These are phyloP conservation scores for Uloborus diversus DNA, from an alignment of 1,140 invertebrate genomes.

Conservation along the genomic window DNA sequence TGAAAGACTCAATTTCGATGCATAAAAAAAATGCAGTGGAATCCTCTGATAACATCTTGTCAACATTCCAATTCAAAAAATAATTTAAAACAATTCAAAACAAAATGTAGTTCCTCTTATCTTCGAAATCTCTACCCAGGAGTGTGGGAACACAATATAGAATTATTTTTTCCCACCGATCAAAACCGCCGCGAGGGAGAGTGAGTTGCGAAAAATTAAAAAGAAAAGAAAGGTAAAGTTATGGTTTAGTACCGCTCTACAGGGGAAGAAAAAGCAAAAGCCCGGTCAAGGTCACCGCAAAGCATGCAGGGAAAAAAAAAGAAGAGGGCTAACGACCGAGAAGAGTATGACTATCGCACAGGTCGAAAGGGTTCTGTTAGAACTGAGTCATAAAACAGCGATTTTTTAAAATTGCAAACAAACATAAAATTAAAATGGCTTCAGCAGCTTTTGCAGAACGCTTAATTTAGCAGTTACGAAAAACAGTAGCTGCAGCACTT, in stretches of 20 bases:
- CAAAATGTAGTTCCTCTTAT: no score
- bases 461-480: no score
- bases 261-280: slow-evolving; percentile 12
- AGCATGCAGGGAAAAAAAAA: slow-evolving; percentile 40
- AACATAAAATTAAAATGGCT: slow-evolving; percentile 3
- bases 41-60: no score
- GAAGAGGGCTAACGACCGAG: slow-evolving; percentile 49
- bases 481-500: no score
- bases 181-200: slow-evolving; percentile 14
- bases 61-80: no score
- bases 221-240: slow-evolving; percentile 22
- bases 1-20: no score
- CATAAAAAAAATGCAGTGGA: no score
- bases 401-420: slow-evolving; percentile 32
- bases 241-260: slow-evolving; percentile 18
- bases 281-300: slow-evolving; percentile 43
- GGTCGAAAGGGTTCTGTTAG: slow-evolving; percentile 22
- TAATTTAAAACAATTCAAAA: no score
- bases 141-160: slow-evolving; percentile 48
- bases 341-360: neutral
- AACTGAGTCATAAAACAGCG: neutral
- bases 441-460: no score
- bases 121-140: no score
- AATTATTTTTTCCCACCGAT: slow-evolving; percentile 46
- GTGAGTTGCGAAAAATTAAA: slow-evolving; percentile 29